These are phyloP conservation scores for Dolichallabes microphthalmus DNA, from an alignment of 2,113 vertebrate genomes.

Conservation along the genomic window DNA sequence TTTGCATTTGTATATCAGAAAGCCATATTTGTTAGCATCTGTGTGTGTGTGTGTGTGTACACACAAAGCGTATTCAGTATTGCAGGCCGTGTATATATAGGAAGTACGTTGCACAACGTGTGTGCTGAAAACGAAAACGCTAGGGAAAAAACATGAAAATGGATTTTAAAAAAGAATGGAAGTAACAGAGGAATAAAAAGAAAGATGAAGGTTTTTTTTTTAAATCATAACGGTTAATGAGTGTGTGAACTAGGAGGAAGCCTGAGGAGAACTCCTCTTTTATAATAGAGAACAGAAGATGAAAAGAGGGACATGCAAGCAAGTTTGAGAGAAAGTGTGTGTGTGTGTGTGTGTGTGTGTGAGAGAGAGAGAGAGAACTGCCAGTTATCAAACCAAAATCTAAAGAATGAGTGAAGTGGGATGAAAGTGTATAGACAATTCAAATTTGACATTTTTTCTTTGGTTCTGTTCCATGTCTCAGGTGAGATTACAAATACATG, in stretches of 20 bases:
- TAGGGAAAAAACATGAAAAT: neutral
- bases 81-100: neutral
- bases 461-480: neutral
- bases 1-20: conserved; percentile 46
- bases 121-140: neutral
- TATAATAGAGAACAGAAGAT: neutral
- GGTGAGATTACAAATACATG: no score
- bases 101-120: no score
- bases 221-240: neutral
- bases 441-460: neutral
- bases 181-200: neutral
- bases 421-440: neutral
- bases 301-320: neutral
- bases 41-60: conserved; percentile 18
- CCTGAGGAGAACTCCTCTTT: neutral
- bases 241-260: neutral
- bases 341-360: neutral
- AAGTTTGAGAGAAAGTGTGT: conserved; percentile 3
- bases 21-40: conserved; percentile 34
- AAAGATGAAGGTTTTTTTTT: neutral
- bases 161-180: neutral
- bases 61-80: neutral
- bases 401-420: neutral
- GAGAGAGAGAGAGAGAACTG: conserved; percentile 2
- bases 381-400: neutral